Base-by-base conservation (phyloP, 2,888 invertebrate genomes). In the Drosophila histrio region DNA sequence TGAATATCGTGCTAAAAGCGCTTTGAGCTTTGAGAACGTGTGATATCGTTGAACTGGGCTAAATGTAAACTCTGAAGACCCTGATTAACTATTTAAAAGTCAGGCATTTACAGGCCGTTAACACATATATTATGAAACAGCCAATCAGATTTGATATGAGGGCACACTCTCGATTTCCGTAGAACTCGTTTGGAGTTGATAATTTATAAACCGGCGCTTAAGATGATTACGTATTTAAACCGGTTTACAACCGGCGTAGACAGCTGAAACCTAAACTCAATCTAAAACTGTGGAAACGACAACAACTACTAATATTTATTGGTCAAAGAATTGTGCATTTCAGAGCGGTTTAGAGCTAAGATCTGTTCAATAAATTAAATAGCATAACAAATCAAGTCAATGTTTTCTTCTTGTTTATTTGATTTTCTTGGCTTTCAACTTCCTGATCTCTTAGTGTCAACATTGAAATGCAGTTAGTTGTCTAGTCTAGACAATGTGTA, bases 91-190 rank as follows among this genome's bases (percentile, higher is more conserved):
- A 24, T 41, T 21, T 26, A 15, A 28, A n/a, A 52, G 28, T 15
- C 28, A 28, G 15, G n/a, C 43, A 49, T 60, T 81, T 75, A 71
- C 71, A 62, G 46, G 60, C 30, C 41, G 58, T 69, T 66, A 68
- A 61, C 72, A 69, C 77, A 61, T 39, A 61, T 63, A 59, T 75
- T 74, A 54, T 70, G 70, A 63, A 72, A 74, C 34, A 24, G 13
- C 53, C 7, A 22, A 43, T 7, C 11, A 24, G 28, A 47, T 56
- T 59, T 58, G 19, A 52, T 52, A 38, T 17, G 26, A 50, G 50
- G 50, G 50, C 36, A 24, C 63, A 84, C 81, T 81, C 64, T 87
- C 87, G 72, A 61, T 84, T 81, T 80, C 71, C 62, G 77, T 56
- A 61, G 57, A 80, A 74, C 78, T 77, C 21, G 65, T 68, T 83